These are phyloP conservation scores for Cylas formicarius DNA, from an alignment of 1,140 invertebrate genomes.

Conservation along the genomic window DNA sequence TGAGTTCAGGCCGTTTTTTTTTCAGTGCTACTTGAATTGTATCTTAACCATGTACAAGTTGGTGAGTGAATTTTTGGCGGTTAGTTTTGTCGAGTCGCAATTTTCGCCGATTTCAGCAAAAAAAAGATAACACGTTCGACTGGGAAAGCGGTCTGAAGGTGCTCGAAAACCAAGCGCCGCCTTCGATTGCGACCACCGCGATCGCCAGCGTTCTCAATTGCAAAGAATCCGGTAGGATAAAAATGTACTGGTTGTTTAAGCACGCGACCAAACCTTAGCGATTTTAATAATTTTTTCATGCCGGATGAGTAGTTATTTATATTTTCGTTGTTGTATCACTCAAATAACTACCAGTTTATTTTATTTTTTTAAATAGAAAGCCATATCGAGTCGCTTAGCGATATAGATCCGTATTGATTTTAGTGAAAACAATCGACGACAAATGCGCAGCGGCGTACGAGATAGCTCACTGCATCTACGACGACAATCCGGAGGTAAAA, in stretches of 20 bases:
- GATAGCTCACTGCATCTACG: constrained; percentile 28
- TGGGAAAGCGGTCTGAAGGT: constrained; percentile 24
- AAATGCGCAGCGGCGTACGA: constrained; percentile 27
- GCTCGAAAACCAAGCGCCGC: constrained; percentile 23
- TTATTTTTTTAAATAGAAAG: no score
- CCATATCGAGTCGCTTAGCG: no score
- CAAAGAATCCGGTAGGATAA: constrained; percentile 27
- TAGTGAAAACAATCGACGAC: constrained; percentile 24
- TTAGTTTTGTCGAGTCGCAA: neutral
- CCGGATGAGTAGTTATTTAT: no score
- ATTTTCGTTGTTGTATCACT: no score
- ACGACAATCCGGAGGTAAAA: constrained; percentile 22
- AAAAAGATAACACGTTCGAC: constrained; percentile 28
- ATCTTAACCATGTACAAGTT: constrained; percentile 29
- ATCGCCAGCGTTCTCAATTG: constrained; percentile 19
- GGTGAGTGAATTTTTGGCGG: constrained; percentile 16
- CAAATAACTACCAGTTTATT: no score
- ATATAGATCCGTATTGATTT: no score
- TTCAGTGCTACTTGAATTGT: constrained; percentile 29
- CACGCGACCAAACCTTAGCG: no score
- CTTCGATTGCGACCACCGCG: constrained; percentile 15
- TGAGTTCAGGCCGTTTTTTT: constrained; percentile 1
- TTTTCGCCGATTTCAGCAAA: constrained; percentile 16
- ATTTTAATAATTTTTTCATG: no score
- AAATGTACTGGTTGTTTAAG: no score